Conservation (phyloP, 2,113 vertebrate species). For the Mormyrus lacerda region DNA sequence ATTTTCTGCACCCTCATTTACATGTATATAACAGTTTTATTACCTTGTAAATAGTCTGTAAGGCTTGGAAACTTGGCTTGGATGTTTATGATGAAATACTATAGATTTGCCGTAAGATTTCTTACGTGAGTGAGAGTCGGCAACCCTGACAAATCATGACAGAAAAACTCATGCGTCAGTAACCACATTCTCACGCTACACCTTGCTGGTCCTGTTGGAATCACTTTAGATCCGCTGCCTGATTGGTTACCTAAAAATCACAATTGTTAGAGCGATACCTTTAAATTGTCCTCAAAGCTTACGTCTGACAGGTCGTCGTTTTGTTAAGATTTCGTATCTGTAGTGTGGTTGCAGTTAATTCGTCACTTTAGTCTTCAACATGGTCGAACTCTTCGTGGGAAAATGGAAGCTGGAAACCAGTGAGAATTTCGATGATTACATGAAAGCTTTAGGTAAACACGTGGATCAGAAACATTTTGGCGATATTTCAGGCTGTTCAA, state of each 20-base stretch:
- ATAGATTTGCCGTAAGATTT: too few relatives aligned
- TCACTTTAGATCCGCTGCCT: conserved; percentile 29
- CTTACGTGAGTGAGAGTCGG: too few relatives aligned
- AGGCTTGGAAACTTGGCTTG: too few relatives aligned
- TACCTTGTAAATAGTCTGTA: too few relatives aligned
- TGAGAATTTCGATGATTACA: conserved; percentile 80
- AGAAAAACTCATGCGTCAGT: background rate
- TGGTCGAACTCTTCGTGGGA: conserved; percentile 74
- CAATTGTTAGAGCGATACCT: conserved; percentile 28
- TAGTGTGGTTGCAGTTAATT: background rate
- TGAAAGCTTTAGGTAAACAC: conserved; percentile 74
- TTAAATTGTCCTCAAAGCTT: conserved; percentile 44
- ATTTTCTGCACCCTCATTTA: too few relatives aligned
- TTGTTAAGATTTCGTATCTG: background rate
- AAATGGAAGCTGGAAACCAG: conserved; percentile 73
- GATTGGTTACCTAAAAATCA: conserved; percentile 38
- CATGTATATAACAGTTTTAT: too few relatives aligned
- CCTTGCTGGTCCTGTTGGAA: background rate
- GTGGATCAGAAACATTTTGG: background rate
- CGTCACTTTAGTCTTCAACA: conserved; percentile 21
- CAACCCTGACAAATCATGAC: background rate
- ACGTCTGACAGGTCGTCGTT: background rate
- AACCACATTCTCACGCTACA: background rate
- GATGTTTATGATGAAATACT: too few relatives aligned
- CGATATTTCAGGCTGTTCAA: background rate